Evolutionary conservation across 1,140 invertebrate genomes (phyloP).

Genomic region (Lanistes nyassanus): DNA sequence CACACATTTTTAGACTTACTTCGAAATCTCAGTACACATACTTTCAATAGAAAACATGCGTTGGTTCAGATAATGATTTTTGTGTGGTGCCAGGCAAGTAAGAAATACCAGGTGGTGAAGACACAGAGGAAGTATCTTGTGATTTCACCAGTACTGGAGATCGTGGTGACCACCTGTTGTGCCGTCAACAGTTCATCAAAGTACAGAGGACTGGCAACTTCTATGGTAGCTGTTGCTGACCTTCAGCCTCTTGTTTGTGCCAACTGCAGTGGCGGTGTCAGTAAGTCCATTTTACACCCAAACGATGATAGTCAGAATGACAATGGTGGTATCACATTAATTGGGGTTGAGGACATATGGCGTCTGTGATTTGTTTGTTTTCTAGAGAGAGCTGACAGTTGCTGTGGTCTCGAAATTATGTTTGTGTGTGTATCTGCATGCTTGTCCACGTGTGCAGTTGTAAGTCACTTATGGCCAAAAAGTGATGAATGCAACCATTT

Average conservation of each 20-base stretch:
- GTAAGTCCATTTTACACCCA: slow-evolving; percentile 12
- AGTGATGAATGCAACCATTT: background rate
- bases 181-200: background rate
- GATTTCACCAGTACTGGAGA: slow-evolving; percentile 28
- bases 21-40: background rate
- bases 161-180: slow-evolving; percentile 49
- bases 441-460: background rate
- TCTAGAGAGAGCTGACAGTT: too few relatives aligned
- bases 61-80: too few relatives aligned
- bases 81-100: background rate
- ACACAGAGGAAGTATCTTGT: slow-evolving; percentile 22
- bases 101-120: slow-evolving; percentile 21
- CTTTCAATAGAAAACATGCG: background rate
- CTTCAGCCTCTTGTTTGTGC: slow-evolving; percentile 31
- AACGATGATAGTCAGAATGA: too few relatives aligned
- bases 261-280: slow-evolving; percentile 23
- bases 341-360: too few relatives aligned
- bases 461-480: background rate
- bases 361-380: too few relatives aligned
- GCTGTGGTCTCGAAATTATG: too few relatives aligned
- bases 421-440: background rate
- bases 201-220: slow-evolving; percentile 17
- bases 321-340: too few relatives aligned
- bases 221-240: slow-evolving; percentile 28
- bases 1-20: background rate